Evolutionary conservation across 2,797 vertebrate genomes (phyloP).

Genomic region (Bucorvus abyssinicus): DNA sequence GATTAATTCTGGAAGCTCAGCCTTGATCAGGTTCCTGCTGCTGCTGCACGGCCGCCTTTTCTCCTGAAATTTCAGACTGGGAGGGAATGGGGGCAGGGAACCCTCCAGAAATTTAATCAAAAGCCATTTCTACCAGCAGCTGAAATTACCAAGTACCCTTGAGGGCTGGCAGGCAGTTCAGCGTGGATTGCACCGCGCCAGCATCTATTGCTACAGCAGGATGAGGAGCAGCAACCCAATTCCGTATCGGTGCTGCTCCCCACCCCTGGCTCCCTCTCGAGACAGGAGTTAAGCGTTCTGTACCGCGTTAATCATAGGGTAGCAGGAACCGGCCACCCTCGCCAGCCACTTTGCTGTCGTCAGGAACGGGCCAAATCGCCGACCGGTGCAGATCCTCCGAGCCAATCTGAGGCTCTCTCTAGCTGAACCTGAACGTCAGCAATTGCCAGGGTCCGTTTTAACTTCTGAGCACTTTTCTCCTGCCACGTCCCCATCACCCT

Average conservation of each 20-base stretch:
- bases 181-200: background rate
- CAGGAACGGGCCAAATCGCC: background rate
- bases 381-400: rapidly evolving
- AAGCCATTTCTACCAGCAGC: constrained; percentile 34
- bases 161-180: constrained; percentile 3
- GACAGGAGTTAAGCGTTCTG: background rate
- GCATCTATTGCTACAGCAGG: background rate
- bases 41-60: background rate
- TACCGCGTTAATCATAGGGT: background rate
- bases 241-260: background rate
- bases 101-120: constrained; percentile 34
- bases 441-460: background rate
- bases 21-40: background rate
- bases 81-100: background rate
- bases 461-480: background rate
- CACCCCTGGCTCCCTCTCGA: background rate
- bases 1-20: background rate
- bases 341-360: background rate
- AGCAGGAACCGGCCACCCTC: background rate
- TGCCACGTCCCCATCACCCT: constrained; percentile 1
- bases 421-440: background rate
- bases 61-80: background rate
- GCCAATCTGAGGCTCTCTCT: background rate
- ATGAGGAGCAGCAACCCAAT: background rate
- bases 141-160: background rate